Base-by-base conservation (phyloP, 2,888 invertebrate species). In the Malacosoma neustria region DNA sequence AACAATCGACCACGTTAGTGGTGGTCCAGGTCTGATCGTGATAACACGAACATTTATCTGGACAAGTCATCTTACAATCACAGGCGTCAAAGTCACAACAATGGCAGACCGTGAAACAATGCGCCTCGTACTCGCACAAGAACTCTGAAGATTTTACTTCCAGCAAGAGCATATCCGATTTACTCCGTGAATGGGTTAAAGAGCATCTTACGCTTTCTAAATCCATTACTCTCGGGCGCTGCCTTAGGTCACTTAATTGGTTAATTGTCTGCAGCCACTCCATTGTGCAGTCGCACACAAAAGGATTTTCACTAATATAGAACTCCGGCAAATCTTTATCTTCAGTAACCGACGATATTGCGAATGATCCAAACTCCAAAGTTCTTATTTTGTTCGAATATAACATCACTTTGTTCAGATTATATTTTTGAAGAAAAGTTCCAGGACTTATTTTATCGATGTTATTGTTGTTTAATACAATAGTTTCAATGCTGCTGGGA, bases 61-160 rank as follows among this genome's bases (percentile, higher is more conserved):
- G 95, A 72, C 95, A 96, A 55, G 93, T 93, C 92, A 94, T 95
- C 87, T 94, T 93, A 77, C 95, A 95, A 82, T 96, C 95, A 81
- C 95, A 96, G 46, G 93, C 93, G 73, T 94, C 94, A 86, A 93
- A 95, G 69, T 94, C 94, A 82, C 95, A 96, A 81, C 95, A 96
- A 76, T 94, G 93, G 74, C 96, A 95, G 45, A 93, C 79, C 38
- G 93, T 90, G 76, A 94, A 94, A 82, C 95, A 95, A 72, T 94
- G 93, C 44, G 91, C 90, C 60, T 91, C 90, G 77, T 94, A 94
- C 50, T 90, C 90, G 72, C 94, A 95, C 51, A 95, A 87, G 77
- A 94, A 94, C 75, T 94, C 92, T 44, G 92, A 90, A 36, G 92
- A 87, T 61, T 90, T 90, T 47, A 92, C 84, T 69, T 91, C 91